Base-by-base conservation (phyloP, 2,888 invertebrate genomes). In the Dicyrtoma fusca region DNA sequence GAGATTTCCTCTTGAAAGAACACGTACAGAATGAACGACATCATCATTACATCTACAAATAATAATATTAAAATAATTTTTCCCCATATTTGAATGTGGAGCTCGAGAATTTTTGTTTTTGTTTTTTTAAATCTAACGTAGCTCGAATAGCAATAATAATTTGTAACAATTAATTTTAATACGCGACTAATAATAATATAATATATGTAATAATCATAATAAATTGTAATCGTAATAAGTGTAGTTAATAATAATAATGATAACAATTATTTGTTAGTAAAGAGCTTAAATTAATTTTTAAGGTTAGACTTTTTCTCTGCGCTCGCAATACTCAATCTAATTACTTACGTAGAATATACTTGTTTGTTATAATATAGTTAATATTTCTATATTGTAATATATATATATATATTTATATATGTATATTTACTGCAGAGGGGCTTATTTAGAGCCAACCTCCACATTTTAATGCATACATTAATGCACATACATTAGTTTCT, bases 1-100 rank as follows among this genome's bases (percentile, higher is more conserved):
- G 68, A 68, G 68, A 68, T 68, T 68, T 57, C 42, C 21, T 57
- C 57, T 57, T 68, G 68, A 68, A 68, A 68, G 57, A 68, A 68
- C 68, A 68, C 68, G 57, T 68, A 68, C 26, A 65, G 65, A 65
- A 65, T 53, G 65, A 65, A 65, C 65, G 53, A 26, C 21, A 4
- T 53, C 21, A 25, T 65, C 42, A n/a, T 42, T 42, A 61, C 42
- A 61, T 42, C 42, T 23, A 34, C 45, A 45, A 49, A 57, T 26
- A 23, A 64, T 25, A 49, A 64, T 64, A 26, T 11, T 26, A 44
- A 64, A 51, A 51, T 21, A 25, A 45, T 19, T 23, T 23, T 47
- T 8, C 23, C 42, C 17, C 47, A 45, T 19, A n/a, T 13, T 57
- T 34, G 34, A 19, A 61, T 49, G 49, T 34, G 34, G 49, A 64